phyloP scores from a whole-genome alignment of 2,113 vertebrate species.

The Crotalus horridus region DNA sequence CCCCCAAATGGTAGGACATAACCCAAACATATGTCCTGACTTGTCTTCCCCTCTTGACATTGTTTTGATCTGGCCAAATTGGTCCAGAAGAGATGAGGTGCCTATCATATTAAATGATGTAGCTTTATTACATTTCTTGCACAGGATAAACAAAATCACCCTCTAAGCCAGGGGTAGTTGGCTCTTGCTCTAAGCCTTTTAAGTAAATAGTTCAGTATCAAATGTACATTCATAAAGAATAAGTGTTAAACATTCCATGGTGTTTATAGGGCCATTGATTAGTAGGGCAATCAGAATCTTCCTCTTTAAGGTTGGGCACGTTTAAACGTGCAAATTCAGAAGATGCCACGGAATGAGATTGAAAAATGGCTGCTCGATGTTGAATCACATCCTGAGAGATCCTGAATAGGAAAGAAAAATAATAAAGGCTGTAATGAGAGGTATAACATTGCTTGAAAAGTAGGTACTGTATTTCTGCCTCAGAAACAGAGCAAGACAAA shows the following conservation, averaged over 20 bases:
- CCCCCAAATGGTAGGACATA: not conserved
- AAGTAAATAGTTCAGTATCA: too few species aligned
- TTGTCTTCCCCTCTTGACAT: conserved; percentile 11
- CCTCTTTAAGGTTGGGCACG: not conserved
- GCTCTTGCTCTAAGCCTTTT: too few species aligned
- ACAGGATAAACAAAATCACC: too few species aligned
- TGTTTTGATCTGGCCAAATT: not conserved
- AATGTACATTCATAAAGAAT: too few species aligned
- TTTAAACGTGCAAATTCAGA: not conserved
- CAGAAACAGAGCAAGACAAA: too few species aligned
- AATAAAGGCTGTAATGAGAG: not conserved
- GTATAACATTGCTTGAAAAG: too few species aligned
- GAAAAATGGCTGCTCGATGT: not conserved
- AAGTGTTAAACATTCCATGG: too few species aligned
- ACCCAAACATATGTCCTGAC: not conserved
- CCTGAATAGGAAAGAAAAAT: not conserved
- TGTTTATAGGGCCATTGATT: not conserved
- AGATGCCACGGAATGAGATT: not conserved
- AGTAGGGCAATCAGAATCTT: not conserved
- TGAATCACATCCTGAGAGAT: not conserved
- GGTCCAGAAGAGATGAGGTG: not conserved
- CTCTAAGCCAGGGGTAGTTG: too few species aligned
- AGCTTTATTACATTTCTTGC: too few species aligned
- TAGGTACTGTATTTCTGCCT: too few species aligned
- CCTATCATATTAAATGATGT: not conserved